phyloP scores from a whole-genome alignment of 2,797 vertebrate genomes.

The Gallinago nigripennis region DNA sequence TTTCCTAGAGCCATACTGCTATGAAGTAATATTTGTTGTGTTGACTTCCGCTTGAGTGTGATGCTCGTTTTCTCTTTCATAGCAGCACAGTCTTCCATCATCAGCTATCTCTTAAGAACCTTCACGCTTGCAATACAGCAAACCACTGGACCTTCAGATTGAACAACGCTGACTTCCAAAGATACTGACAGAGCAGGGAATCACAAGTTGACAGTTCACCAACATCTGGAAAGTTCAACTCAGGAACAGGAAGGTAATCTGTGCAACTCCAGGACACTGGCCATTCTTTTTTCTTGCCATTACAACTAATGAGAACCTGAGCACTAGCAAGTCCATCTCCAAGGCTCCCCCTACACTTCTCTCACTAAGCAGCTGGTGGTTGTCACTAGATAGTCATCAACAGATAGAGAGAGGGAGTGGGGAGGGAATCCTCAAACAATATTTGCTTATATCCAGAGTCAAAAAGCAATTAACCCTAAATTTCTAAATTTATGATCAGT shows the following conservation, averaged over 20 bases:
- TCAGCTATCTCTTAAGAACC: background rate
- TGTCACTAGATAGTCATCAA: background rate
- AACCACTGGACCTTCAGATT: background rate
- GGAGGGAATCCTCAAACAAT: background rate
- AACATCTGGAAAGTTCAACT: background rate
- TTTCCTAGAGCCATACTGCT: background rate
- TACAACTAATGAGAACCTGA: background rate
- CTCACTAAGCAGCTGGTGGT: background rate
- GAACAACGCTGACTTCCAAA: background rate
- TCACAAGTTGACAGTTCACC: background rate
- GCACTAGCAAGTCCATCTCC: background rate
- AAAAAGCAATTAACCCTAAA: background rate
- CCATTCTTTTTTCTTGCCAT: background rate
- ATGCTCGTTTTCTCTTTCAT: background rate
- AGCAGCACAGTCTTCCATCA: background rate
- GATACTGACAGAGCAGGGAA: background rate
- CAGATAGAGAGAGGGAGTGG: no score
- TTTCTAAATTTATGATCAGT: background rate
- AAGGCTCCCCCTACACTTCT: background rate
- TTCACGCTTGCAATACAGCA: background rate
- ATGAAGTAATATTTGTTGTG: background rate
- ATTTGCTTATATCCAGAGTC: background rate
- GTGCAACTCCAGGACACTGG: background rate
- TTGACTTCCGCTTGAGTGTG: rapidly evolving
- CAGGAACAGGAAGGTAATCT: background rate